phyloP scores from a whole-genome alignment of 2,113 vertebrate species.

The Syngnathus typhle region DNA sequence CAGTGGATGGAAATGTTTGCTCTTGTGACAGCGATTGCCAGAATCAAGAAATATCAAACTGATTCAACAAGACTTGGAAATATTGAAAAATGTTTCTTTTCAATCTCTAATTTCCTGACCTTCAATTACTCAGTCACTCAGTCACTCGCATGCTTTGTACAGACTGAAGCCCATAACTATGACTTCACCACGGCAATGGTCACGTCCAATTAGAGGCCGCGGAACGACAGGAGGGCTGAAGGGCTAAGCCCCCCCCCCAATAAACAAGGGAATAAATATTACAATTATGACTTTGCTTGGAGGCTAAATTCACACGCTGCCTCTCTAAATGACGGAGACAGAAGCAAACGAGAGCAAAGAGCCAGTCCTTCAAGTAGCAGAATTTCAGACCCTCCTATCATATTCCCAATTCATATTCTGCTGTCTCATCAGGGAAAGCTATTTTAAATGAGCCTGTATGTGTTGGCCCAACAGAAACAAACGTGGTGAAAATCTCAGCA shows the following conservation, averaged over 20 bases:
- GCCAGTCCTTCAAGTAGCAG: conserved; percentile 27
- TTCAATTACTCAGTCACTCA: conserved; percentile 27
- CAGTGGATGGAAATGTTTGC: conserved; percentile 31
- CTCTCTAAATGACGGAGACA: conserved; percentile 49
- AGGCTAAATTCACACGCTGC: conserved; percentile 34
- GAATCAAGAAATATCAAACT: conserved; percentile 46
- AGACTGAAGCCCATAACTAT: conserved; percentile 36
- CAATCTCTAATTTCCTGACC: conserved; percentile 14
- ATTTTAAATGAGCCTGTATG: conserved; percentile 30
- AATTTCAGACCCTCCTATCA: conserved; percentile 14
- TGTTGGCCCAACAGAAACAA: conserved; percentile 50
- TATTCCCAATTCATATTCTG: conserved; percentile 44
- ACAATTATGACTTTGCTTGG: conserved; percentile 33
- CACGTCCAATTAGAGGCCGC: conserved; percentile 44
- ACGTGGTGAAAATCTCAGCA: conserved; percentile 44
- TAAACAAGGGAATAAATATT: conserved; percentile 51
- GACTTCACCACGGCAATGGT: conserved; percentile 49
- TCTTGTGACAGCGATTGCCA: conserved; percentile 35
- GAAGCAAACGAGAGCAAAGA: conserved; percentile 52
- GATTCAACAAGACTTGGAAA: conserved; percentile 43
- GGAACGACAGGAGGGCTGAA: conserved; percentile 40
- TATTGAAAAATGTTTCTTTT: conserved; percentile 32
- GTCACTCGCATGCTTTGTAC: conserved; percentile 1
- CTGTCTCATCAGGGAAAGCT: conserved; percentile 37
- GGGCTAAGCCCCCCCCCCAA: not conserved